phyloP scores from a whole-genome alignment of 2,888 invertebrate species.

The Nephrotoma appendiculata region DNA sequence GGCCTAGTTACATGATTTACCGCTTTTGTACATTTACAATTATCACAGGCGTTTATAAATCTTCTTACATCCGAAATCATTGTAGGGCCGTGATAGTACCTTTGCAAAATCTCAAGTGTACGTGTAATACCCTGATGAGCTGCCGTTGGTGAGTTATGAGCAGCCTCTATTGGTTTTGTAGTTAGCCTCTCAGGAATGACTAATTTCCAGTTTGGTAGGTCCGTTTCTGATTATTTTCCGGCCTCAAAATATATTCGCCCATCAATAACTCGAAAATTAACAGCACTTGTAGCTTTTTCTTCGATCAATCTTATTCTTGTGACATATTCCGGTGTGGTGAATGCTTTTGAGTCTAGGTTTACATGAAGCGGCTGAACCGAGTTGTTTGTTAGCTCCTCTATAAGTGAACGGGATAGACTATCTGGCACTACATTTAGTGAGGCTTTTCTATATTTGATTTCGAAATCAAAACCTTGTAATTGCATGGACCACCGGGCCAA shows the following conservation, averaged over 20 bases:
- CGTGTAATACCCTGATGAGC: background rate
- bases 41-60: background rate
- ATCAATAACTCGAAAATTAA: too few relatives aligned
- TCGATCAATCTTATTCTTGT: too few relatives aligned
- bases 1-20: background rate
- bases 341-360: too few relatives aligned
- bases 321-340: too few relatives aligned
- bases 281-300: too few relatives aligned
- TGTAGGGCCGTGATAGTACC: background rate
- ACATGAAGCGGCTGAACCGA: too few relatives aligned
- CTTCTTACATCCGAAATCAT: background rate
- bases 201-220: background rate
- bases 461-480: background rate
- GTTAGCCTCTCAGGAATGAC: background rate
- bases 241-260: accelerated
- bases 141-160: background rate
- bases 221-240: background rate
- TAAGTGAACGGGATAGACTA: background rate
- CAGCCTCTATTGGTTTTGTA: background rate
- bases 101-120: background rate
- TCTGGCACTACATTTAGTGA: background rate
- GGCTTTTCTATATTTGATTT: background rate
- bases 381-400: background rate
- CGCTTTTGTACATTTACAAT: background rate
- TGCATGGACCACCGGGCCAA: background rate